Percentiles rank a stretch among this genome's conserved stretches.
These are phyloP conservation scores for Psophia crepitans DNA, from an alignment of 2,113 vertebrate species.

Conservation along the genomic window DNA sequence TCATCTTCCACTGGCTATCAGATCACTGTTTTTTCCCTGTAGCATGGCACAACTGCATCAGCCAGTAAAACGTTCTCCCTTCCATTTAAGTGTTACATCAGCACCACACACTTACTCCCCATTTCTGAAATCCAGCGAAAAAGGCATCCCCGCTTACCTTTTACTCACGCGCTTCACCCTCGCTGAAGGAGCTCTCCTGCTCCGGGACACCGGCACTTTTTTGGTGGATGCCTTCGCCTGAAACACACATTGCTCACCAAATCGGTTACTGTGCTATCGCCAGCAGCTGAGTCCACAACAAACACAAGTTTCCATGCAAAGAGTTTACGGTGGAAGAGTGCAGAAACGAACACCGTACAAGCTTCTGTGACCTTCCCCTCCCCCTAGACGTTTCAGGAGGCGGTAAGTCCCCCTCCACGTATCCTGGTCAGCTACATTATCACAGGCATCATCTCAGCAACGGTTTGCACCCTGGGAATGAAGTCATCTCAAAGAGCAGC, in stretches of 20 bases:
- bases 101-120: neutral
- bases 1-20: neutral
- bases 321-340: fast-evolving
- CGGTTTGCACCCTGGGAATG: neutral
- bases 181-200: neutral
- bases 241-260: neutral
- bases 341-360: neutral
- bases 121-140: neutral
- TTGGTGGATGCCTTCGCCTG: slow-evolving; percentile 35
- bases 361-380: neutral
- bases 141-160: neutral
- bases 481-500: neutral
- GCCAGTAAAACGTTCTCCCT: fast-evolving
- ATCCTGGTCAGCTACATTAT: neutral
- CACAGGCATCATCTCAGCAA: neutral
- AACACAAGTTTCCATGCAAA: neutral
- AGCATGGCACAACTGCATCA: neutral
- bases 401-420: neutral
- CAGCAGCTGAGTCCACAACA: neutral
- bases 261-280: neutral
- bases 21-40: neutral
- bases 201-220: neutral
- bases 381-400: fast-evolving
- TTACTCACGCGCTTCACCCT: neutral
- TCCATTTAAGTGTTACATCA: neutral